These are phyloP conservation scores for Egretta garzetta DNA, from an alignment of 2,113 vertebrate species.

Conservation along the genomic window DNA sequence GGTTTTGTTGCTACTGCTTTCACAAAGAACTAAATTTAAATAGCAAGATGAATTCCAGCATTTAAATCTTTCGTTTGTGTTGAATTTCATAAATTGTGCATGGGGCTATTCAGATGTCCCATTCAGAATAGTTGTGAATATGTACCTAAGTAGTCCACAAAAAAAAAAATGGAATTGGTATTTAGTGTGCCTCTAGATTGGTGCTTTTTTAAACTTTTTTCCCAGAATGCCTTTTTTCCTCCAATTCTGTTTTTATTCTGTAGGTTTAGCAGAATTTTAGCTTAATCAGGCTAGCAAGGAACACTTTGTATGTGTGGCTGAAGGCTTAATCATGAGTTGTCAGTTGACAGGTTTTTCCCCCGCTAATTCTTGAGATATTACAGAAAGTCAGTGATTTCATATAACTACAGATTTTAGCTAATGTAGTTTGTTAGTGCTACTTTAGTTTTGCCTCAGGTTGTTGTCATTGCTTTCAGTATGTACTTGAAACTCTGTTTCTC, in stretches of 20 bases:
- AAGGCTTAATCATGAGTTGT: not conserved
- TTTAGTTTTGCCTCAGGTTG: not conserved
- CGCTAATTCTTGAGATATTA: not conserved
- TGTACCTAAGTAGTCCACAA: not conserved
- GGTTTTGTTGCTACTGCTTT: not conserved
- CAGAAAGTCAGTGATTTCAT: not conserved
- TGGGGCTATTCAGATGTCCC: not conserved
- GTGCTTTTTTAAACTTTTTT: not conserved
- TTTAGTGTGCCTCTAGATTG: not conserved
- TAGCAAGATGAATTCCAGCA: not conserved
- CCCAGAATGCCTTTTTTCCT: not conserved
- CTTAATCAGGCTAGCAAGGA: not conserved
- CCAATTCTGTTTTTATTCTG: not conserved
- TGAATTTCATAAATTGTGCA: not conserved
- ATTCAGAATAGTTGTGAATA: not conserved
- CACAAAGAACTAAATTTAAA: not conserved
- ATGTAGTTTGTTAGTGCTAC: not conserved
- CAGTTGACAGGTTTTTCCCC: not conserved
- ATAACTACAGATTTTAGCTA: not conserved
- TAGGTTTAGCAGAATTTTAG: not conserved
- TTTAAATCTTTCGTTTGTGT: not conserved
- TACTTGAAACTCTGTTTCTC: not conserved
- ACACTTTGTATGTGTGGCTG: not conserved
- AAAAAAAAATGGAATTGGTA: not conserved
- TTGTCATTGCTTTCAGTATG: not conserved